phyloP scores from a whole-genome alignment of 1,140 invertebrate genomes.

The Leptinotarsa lineolata region DNA sequence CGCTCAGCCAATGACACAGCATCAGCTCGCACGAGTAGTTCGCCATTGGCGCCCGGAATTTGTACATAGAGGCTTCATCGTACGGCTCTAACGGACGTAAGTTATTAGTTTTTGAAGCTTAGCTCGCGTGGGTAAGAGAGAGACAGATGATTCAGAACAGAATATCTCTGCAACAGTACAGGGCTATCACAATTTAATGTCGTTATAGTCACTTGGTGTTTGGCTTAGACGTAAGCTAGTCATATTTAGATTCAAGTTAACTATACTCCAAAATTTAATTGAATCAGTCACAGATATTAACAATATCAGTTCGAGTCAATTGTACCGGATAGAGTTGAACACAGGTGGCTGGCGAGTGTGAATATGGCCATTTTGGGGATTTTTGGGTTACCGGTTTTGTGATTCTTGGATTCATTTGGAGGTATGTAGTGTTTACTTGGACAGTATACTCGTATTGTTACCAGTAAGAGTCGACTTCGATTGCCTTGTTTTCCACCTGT shows the following conservation, averaged over 20 bases:
- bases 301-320: slow-evolving; percentile 54
- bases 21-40: slow-evolving; percentile 39
- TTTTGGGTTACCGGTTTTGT: slow-evolving; percentile 16
- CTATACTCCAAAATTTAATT: slow-evolving; percentile 56
- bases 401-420: not conserved
- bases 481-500: no score
- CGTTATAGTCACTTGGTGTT: slow-evolving; percentile 57
- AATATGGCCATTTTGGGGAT: slow-evolving; percentile 15
- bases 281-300: slow-evolving; percentile 58
- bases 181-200: slow-evolving; percentile 57
- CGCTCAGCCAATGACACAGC: slow-evolving; percentile 39
- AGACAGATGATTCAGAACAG: slow-evolving; percentile 14
- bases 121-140: slow-evolving; percentile 15
- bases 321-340: slow-evolving; percentile 43
- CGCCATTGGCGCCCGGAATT: not conserved
- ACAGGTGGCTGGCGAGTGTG: not conserved
- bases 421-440: not conserved
- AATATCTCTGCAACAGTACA: slow-evolving; percentile 50
- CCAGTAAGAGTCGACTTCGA: no score
- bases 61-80: slow-evolving; percentile 15
- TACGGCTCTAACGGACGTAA: slow-evolving; percentile 23
- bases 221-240: slow-evolving; percentile 57
- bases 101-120: slow-evolving; percentile 1
- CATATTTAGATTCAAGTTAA: slow-evolving; percentile 55
- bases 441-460: no score